These are phyloP conservation scores for Colletes gigas DNA, from an alignment of 1,140 invertebrate genomes.

Conservation along the genomic window DNA sequence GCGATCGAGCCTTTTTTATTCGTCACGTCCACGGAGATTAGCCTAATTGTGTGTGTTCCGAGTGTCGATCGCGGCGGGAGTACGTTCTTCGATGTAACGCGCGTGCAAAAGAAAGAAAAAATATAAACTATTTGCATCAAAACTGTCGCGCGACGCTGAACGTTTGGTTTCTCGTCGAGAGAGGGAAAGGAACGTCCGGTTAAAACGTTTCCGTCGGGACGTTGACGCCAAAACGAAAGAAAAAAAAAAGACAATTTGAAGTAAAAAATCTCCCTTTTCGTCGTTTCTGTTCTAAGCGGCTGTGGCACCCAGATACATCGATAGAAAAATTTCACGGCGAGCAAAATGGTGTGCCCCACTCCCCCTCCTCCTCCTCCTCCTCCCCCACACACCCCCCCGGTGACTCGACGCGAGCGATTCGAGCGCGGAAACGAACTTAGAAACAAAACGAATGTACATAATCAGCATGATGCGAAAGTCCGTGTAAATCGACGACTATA, in stretches of 20 bases:
- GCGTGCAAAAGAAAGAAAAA: conserved; percentile 10
- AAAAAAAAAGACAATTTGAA: too few relatives aligned
- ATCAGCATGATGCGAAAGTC: conserved; percentile 57
- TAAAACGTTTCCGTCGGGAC: too few relatives aligned
- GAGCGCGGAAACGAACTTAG: conserved; percentile 28
- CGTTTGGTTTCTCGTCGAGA: neutral
- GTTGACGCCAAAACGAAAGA: too few relatives aligned
- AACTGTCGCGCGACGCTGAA: conserved; percentile 6
- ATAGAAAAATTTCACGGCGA: neutral
- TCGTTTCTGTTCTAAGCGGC: too few relatives aligned
- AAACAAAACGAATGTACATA: conserved; percentile 62
- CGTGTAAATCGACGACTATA: conserved; percentile 70
- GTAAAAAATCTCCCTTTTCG: too few relatives aligned
- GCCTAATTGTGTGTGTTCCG: neutral
- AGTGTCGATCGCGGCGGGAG: conserved; percentile 19
- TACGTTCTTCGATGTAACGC: neutral
- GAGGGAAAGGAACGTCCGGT: too few relatives aligned
- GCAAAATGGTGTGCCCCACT: neutral
- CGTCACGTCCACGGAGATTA: conserved; percentile 45
- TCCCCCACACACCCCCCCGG: too few relatives aligned
- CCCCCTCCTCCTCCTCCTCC: too few relatives aligned
- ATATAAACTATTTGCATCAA: neutral
- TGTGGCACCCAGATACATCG: neutral
- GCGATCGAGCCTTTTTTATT: conserved; percentile 11
- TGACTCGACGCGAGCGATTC: conserved; percentile 3